These are phyloP conservation scores for Drosophila niveifrons DNA, from an alignment of 2,888 invertebrate species.

Conservation along the genomic window DNA sequence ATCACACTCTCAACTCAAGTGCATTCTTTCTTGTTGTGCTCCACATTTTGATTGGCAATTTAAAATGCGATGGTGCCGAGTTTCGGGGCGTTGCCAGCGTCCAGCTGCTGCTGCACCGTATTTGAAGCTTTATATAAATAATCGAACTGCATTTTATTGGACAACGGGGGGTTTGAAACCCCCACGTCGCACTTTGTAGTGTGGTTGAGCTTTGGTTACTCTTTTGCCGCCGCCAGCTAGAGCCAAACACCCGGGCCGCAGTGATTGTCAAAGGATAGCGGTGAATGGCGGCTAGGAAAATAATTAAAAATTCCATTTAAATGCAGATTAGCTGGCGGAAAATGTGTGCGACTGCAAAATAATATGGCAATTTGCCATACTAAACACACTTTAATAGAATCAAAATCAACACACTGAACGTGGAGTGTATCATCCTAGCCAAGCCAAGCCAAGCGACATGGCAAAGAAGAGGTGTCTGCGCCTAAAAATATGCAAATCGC, in stretches of 20 bases:
- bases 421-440: neutral
- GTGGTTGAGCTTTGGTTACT: constrained; percentile 34
- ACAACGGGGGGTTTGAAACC: constrained; percentile 15
- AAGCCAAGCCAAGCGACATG: neutral
- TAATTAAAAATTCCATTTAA: constrained; percentile 82
- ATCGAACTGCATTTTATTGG: constrained; percentile 77
- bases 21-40: constrained; percentile 33
- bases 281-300: constrained; percentile 61
- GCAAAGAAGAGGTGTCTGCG: constrained; percentile 23
- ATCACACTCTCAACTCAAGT: neutral
- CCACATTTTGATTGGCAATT: constrained; percentile 78
- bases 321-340: constrained; percentile 76
- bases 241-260: constrained; percentile 42
- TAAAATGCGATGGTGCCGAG: constrained; percentile 63
- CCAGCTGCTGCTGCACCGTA: constrained; percentile 36
- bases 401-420: constrained; percentile 50
- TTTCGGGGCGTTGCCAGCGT: constrained; percentile 5
- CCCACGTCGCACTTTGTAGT: constrained; percentile 50
- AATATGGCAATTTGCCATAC: constrained; percentile 52
- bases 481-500: constrained; percentile 78
- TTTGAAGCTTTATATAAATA: constrained; percentile 76
- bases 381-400: constrained; percentile 57
- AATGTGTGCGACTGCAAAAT: constrained; percentile 68
- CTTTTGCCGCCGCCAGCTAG: constrained; percentile 37
- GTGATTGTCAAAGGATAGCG: constrained; percentile 79